Base-by-base conservation (phyloP, 2,888 invertebrate species). In the Apodemia mormo region DNA sequence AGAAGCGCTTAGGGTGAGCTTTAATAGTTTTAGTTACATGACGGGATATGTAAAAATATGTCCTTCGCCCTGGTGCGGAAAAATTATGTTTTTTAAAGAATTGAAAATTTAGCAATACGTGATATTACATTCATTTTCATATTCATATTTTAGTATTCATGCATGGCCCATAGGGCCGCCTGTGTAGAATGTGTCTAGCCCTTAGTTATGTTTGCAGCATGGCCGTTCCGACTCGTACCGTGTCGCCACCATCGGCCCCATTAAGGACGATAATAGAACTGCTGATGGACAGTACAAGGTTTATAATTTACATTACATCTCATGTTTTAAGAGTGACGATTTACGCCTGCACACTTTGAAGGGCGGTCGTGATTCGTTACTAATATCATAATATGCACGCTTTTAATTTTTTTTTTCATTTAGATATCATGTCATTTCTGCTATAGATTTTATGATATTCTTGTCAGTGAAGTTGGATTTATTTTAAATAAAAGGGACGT, bases 151-250 rank as follows among this genome's bases (percentile, higher is more conserved):
- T 85, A 77, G 76, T 74, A 73, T 71, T 79, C 81, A 75, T 86
- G 92, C 93, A 92, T 92, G 86, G 90, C 86, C 90, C 83, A 30
- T 78, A 85, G 88, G 90, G 89, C 87, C 88, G 88, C 90, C 90
- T 88, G 61, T 81, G 91, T 92, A 92, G 92, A 89, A 85, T 87
- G 88, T 92, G 89, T 92, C 89, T 93, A 93, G 92, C 92, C 87
- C 91, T 88, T 92, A 93, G 93, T 93, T 94, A 89, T 94, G 88
- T 92, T 95, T 95, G 84, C 96, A 97, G 97, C 97, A 97, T 96
- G 97, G 97, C 94, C 96, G 98, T 90, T 96, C 97, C 90, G 99
- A 99, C 95, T 98, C 98, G 91, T 99, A 99, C 95, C 96, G 99
- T 92, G 97, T 97, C 95, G 99, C 99, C 83, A 98, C 98, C 88